Base-by-base conservation (phyloP, 2,888 invertebrate species). In the Sympetrum striolatum region DNA sequence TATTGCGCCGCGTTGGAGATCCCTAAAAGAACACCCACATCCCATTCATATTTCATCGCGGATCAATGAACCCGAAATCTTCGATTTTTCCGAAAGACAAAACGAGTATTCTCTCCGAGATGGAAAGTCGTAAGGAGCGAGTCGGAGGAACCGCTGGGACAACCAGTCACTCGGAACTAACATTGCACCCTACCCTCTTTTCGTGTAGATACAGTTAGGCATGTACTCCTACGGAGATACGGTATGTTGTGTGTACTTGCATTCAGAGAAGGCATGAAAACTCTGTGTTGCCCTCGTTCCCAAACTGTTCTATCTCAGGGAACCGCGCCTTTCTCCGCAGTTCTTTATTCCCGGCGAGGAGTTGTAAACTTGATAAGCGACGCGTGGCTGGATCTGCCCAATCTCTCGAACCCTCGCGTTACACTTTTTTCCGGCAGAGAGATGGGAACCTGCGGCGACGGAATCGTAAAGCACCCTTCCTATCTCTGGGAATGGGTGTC, bases 351-450 rank as follows among this genome's bases (percentile, higher is more conserved):
- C 22, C 82, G 35, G 18, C 31, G 82, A 58, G 35, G 82, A 82
- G 82, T 82, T 82, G 82, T 82, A 82, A 82, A 82, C 58, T 82
- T 82, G 82, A 82, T 82, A 58, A 58, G 82, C n/a, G 82, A 58
- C 82, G 82, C 58, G 82, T 82, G 82, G 82, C 82, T 81, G 81
- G 81, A 81, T 81, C 48, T 81, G 25, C 48, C n/a, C 53, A 14
- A 44, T 80, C 80, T n/a, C 80, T 44, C 37, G 37, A 39, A 35
- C 39, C 80, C 12, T 18, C 35, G 35, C 15, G 25, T 18, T 25
- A n/a, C 80, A 31, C 44, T 25, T 48, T 12, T 44, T 44, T 44
- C 22, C 25, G 64, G 25, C 64, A 22, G 64, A 25, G n/a, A 64
- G 64, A 22, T n/a, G 22, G 64, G 44, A 44, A 39, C 44, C 81